These are phyloP conservation scores for Ctenicera cuprea DNA, from an alignment of 2,888 invertebrate species.

Conservation along the genomic window DNA sequence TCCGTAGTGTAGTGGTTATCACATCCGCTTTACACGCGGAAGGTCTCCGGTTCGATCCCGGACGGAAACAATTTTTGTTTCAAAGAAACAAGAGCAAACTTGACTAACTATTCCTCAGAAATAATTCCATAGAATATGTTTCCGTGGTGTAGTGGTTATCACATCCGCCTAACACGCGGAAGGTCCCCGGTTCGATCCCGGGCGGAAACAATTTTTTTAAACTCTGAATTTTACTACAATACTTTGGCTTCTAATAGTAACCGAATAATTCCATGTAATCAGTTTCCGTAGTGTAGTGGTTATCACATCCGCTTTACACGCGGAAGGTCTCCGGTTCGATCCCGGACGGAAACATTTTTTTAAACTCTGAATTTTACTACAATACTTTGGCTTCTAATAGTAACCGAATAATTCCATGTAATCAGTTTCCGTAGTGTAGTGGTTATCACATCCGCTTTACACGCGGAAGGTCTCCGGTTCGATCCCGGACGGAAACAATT, in stretches of 20 bases:
- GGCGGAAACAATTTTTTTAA: conserved; percentile 83
- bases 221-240: too few species aligned
- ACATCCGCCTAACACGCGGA: conserved; percentile 94
- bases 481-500: conserved; percentile 74
- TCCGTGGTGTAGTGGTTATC: conserved; percentile 87
- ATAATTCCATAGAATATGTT: background rate
- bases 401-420: background rate
- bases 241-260: too few species aligned
- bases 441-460: conserved; percentile 90
- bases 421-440: conserved; percentile 1
- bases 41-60: conserved; percentile 91
- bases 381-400: background rate
- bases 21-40: conserved; percentile 95
- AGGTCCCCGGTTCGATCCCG: conserved; percentile 93
- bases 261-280: too few species aligned
- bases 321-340: conserved; percentile 94
- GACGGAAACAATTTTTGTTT: conserved; percentile 31
- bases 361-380: background rate
- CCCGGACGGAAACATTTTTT: conserved; percentile 67
- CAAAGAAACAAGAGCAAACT: too few species aligned
- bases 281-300: conserved; percentile 93
- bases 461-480: conserved; percentile 94
- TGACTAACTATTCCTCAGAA: too few species aligned
- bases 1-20: conserved; percentile 71
- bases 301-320: conserved; percentile 95